phyloP scores from a whole-genome alignment of 2,797 vertebrate species.

The Limnodromus scolopaceus region DNA sequence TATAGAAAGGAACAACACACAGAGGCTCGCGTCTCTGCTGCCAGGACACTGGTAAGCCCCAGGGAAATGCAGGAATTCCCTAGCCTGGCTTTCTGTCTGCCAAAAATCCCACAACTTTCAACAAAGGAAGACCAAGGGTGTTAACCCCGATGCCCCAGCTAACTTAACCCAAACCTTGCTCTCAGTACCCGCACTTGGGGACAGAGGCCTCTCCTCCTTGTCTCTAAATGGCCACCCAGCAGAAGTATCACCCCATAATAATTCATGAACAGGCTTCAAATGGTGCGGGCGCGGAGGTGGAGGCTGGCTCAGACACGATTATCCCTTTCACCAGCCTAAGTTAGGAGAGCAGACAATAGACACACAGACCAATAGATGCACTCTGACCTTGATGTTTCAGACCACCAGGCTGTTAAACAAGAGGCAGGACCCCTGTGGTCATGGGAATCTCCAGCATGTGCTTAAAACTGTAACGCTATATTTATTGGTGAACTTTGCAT shows the following conservation, averaged over 20 bases:
- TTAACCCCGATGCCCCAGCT: constrained; percentile 25
- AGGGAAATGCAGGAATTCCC: neutral
- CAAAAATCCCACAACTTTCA: neutral
- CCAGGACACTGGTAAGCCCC: neutral
- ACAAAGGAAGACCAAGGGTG: constrained; percentile 38
- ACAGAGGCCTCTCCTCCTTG: constrained; percentile 10
- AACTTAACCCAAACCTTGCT: constrained; percentile 32
- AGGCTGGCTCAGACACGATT: constrained; percentile 26
- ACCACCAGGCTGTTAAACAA: constrained; percentile 71
- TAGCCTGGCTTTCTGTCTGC: neutral
- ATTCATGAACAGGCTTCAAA: constrained; percentile 34
- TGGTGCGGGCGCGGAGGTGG: neutral
- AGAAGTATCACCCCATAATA: constrained; percentile 26
- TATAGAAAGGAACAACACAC: neutral
- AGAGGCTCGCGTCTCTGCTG: neutral
- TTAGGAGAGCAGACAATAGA: constrained; percentile 51
- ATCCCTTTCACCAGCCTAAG: constrained; percentile 38
- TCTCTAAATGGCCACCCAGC: constrained; percentile 27
- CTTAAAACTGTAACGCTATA: neutral
- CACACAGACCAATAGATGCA: constrained; percentile 23
- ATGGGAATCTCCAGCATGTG: constrained; percentile 50
- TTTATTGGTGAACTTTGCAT: neutral
- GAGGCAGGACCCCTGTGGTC: constrained; percentile 59
- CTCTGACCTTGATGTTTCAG: constrained; percentile 70
- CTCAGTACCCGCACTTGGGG: neutral